Conservation (phyloP, 2,888 invertebrate species). For the Drosophila subsilvestris region DNA sequence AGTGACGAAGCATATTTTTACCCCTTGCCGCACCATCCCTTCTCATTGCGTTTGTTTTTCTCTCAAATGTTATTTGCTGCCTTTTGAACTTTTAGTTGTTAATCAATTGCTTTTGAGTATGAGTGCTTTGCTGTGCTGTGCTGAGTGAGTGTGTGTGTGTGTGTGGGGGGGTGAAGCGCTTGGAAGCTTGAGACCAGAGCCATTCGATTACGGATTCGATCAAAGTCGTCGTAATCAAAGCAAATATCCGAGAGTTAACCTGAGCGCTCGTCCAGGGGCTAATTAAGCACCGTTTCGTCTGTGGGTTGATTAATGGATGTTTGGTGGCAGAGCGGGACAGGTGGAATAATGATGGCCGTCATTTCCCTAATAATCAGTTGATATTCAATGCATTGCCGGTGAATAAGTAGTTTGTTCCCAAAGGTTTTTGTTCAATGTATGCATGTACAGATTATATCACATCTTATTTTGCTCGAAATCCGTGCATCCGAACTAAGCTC, state of each 20-base stretch:
- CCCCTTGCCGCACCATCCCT: not conserved
- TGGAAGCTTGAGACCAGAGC: not conserved
- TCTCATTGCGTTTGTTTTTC: constrained; percentile 5
- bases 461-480: too few relatives aligned
- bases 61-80: constrained; percentile 41
- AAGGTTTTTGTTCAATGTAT: too few relatives aligned
- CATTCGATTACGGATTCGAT: not conserved
- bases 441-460: too few relatives aligned
- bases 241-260: constrained; percentile 1
- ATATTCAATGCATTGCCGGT: not conserved
- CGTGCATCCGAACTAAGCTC: too few relatives aligned
- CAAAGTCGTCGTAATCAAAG: not conserved
- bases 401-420: not conserved
- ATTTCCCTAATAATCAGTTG: not conserved
- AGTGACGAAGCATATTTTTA: constrained; percentile 30
- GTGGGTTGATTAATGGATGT: constrained; percentile 5
- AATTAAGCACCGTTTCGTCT: constrained; percentile 1
- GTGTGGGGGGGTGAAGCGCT: not conserved
- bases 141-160: not conserved
- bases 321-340: constrained; percentile 1
- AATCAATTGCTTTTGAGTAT: constrained; percentile 35
- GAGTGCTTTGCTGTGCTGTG: not conserved
- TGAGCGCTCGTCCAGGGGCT: not conserved
- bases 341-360: not conserved
- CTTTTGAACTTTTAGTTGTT: constrained; percentile 46